Base-by-base conservation (phyloP, 2,888 invertebrate genomes). In the Bimastos eiseni region DNA sequence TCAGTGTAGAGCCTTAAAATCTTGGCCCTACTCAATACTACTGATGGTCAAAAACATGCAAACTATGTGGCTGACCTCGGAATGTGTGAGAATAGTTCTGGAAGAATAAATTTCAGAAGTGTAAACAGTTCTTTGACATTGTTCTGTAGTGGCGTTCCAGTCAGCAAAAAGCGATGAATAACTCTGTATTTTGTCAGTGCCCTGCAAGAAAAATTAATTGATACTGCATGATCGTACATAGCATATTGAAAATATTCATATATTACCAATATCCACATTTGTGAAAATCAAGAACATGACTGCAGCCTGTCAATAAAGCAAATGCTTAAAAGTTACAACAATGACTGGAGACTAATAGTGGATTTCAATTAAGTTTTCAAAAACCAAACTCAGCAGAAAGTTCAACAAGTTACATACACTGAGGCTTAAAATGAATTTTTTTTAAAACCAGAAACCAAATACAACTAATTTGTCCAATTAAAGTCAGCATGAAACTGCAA, bases 71-170 rank as follows among this genome's bases (percentile, higher is more conserved):
- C 70, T 70, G 70, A 86, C 86, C 86, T 86, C 19, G 34, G 34
- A 86, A 86, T 36, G 36, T 34, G 21, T 34, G 37, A 21, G 37
- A 86, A 86, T 17, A 36, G 86, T 37, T 86, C 36, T 37, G 86
- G 86, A 34, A 86, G 34, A 37, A 86, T 86, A 37, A 86, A 86
- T 24, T 37, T 34, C 6, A 86, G 86, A 34, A 86, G 86, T 36
- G 86, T 36, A 37, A 86, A 86, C 36, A 86, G 86, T 37, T 86
- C 86, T 30, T 24, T 86, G 34, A 86, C 95, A 94, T 97, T 96
- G 94, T 97, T 97, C 93, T 97, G 97, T 33, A 97, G 94, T 0
- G 97, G 97, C 1, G 97, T 97, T 0, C 97, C 97, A 30, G 97
- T 97, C 91, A 97, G 94, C 83, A 97, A 93, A 4, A 97, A 94